Conservation (phyloP, 2,888 invertebrate species). For the Pharmacophagus antenor region DNA sequence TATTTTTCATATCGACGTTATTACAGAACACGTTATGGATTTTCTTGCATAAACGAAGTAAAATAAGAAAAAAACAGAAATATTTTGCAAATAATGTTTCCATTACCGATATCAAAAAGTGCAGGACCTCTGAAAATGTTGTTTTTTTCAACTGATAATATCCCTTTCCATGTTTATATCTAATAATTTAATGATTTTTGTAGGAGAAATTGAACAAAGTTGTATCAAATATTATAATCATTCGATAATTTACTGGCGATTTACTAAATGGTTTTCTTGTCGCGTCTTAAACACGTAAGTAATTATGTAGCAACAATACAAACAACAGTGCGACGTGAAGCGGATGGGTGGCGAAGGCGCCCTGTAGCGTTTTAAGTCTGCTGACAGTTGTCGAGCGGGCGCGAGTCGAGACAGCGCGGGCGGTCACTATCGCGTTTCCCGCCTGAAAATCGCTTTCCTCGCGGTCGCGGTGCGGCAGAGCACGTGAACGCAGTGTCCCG, state of each 20-base stretch:
- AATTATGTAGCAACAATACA: slow-evolving; percentile 29
- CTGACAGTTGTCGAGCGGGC: slow-evolving; percentile 67
- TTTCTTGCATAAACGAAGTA: too few species aligned
- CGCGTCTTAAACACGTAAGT: not conserved
- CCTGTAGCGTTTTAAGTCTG: slow-evolving; percentile 40
- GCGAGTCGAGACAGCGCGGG: slow-evolving; percentile 68
- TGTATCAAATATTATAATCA: too few species aligned
- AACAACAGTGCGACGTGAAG: slow-evolving; percentile 35
- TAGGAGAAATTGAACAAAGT: too few species aligned
- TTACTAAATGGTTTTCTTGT: not conserved
- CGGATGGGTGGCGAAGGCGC: slow-evolving; percentile 39
- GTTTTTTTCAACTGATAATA: too few species aligned
- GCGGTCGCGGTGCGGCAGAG: slow-evolving; percentile 60
- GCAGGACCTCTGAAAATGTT: too few species aligned
- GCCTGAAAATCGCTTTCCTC: slow-evolving; percentile 79
- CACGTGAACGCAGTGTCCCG: slow-evolving; percentile 79
- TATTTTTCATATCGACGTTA: too few species aligned
- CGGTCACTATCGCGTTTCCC: slow-evolving; percentile 75
- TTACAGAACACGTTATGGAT: too few species aligned
- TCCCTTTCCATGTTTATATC: too few species aligned
- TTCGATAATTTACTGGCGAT: too few species aligned
- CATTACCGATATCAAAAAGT: not conserved
- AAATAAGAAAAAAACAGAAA: too few species aligned
- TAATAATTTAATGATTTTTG: not conserved
- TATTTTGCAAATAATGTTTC: too few species aligned